Evolutionary conservation across 2,888 invertebrate genomes (phyloP).

Genomic region (Slavum lentiscoides): DNA sequence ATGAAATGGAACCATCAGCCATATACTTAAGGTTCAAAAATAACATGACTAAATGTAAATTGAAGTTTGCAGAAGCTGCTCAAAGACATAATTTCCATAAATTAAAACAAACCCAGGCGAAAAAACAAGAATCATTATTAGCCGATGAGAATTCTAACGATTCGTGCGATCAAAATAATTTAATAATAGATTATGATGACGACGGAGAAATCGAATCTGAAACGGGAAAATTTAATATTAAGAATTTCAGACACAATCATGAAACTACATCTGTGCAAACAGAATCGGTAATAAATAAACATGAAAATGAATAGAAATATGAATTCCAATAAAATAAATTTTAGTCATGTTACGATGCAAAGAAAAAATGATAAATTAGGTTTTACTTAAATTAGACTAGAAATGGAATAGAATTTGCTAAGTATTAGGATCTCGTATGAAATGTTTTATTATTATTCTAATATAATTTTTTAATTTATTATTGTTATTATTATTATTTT

Average conservation of each 20-base stretch:
- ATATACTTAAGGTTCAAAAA: slow-evolving; percentile 33
- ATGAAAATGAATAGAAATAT: background rate
- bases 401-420: background rate
- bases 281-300: background rate
- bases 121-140: background rate
- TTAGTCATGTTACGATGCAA: background rate
- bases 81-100: slow-evolving; percentile 30
- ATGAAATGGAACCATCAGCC: slow-evolving; percentile 27
- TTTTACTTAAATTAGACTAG: background rate
- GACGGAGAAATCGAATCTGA: slow-evolving; percentile 8
- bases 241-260: background rate
- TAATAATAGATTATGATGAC: slow-evolving; percentile 24
- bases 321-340: background rate
- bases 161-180: slow-evolving; percentile 12
- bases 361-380: background rate
- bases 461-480: background rate
- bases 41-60: slow-evolving; percentile 39
- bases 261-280: background rate
- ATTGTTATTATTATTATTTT: background rate
- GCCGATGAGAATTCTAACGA: slow-evolving; percentile 12
- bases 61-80: slow-evolving; percentile 47
- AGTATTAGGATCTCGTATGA: background rate
- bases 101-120: slow-evolving; percentile 25
- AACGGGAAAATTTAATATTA: background rate
- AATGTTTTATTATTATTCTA: background rate